Percentiles rank a stretch among this genome's conserved stretches.
These are phyloP conservation scores for Lucilia cuprina DNA, from an alignment of 1,140 invertebrate genomes.

Conservation along the genomic window DNA sequence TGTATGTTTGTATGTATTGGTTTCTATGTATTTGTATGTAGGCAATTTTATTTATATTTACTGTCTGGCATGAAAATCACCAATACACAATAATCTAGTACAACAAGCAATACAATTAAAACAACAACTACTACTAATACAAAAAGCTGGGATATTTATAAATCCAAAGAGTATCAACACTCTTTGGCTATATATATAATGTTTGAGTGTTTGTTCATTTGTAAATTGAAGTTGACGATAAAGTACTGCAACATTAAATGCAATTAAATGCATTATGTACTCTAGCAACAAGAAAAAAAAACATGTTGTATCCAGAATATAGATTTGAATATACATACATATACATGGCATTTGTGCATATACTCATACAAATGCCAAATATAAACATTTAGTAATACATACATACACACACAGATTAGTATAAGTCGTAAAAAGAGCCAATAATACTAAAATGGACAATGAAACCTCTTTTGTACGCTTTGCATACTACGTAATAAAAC, in stretches of 20 bases:
- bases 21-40: no score
- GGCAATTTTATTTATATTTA: background rate
- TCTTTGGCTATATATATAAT: conserved; percentile 36
- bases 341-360: no score
- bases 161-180: conserved; percentile 51
- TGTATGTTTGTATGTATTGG: no score
- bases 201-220: conserved; percentile 49
- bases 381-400: background rate
- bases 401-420: background rate
- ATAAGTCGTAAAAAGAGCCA: conserved; percentile 4
- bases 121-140: background rate
- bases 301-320: background rate
- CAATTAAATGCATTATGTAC: conserved; percentile 11
- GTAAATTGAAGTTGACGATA: conserved; percentile 51
- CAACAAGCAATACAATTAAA: background rate
- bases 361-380: no score
- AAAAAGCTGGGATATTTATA: conserved; percentile 19
- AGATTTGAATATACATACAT: no score
- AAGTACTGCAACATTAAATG: conserved; percentile 42
- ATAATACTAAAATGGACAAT: conserved; percentile 12
- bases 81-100: background rate
- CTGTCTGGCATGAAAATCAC: conserved; percentile 5
- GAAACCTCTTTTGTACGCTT: background rate
- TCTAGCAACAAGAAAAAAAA: background rate
- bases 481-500: background rate